Evolutionary conservation across 1,140 invertebrate species (phyloP).

Genomic region (Trypoxylus dichotomus): DNA sequence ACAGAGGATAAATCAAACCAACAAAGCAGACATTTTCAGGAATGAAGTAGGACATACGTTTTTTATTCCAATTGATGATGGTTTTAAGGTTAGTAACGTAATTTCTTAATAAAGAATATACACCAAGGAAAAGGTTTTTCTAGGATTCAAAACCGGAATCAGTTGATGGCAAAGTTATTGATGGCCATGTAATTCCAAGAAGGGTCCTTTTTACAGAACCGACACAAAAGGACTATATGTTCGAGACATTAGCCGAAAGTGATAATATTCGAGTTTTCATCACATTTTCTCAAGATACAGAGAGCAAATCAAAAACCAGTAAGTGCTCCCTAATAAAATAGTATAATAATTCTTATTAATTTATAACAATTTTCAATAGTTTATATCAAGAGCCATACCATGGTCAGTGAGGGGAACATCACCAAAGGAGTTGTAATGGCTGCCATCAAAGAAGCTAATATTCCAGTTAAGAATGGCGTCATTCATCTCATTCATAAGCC

Average conservation of each 20-base stretch:
- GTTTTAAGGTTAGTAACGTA: constrained; percentile 69
- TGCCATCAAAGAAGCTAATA: constrained; percentile 87
- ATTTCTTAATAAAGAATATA: background rate
- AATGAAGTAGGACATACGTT: constrained; percentile 80
- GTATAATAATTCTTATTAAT: background rate
- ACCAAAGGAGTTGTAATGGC: constrained; percentile 79
- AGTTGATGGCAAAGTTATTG: constrained; percentile 81
- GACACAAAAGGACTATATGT: constrained; percentile 68
- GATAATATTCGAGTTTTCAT: constrained; percentile 82
- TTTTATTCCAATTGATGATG: constrained; percentile 88
- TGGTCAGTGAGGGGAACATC: constrained; percentile 75
- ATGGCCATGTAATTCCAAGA: constrained; percentile 87
- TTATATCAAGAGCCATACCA: constrained; percentile 85
- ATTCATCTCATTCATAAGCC: constrained; percentile 89
- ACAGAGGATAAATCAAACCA: constrained; percentile 68
- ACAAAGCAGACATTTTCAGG: constrained; percentile 74
- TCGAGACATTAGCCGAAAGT: constrained; percentile 76
- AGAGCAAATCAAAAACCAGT: constrained; percentile 37
- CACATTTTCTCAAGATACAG: constrained; percentile 60
- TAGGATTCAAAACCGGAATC: constrained; percentile 54
- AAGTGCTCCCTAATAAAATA: constrained; percentile 13
- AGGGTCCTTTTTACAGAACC: constrained; percentile 84
- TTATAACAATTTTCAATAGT: constrained; percentile 58
- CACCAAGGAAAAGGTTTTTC: background rate
- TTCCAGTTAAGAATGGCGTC: constrained; percentile 89